Percentiles rank a stretch among this genome's conserved stretches.
Conservation (phyloP, 1,140 invertebrate species). For the Rhopalosiphum maidis region DNA sequence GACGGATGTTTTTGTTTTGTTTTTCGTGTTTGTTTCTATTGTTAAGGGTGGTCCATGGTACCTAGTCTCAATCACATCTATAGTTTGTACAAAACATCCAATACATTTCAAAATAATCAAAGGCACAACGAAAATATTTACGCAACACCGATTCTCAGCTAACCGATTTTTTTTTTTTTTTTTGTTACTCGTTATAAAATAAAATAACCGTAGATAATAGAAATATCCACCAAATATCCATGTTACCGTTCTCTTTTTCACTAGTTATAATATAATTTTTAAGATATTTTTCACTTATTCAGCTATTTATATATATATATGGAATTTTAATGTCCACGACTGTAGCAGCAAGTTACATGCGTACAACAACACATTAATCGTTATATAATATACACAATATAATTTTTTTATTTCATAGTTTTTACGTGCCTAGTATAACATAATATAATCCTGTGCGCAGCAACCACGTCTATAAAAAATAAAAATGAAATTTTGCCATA, state of each 20-base stretch:
- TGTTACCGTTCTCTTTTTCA: no score
- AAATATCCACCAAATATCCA: no score
- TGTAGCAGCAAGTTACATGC: background rate
- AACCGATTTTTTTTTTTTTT: no score
- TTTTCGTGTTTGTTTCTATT: no score
- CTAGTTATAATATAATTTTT: no score
- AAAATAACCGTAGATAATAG: no score
- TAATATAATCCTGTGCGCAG: background rate
- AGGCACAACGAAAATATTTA: background rate
- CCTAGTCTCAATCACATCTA: background rate
- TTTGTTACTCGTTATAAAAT: no score
- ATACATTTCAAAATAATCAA: background rate
- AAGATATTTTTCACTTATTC: background rate
- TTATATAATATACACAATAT: background rate
- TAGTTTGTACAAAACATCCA: background rate
- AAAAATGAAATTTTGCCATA: background rate
- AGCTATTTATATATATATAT: background rate
- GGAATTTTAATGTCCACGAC: no score
- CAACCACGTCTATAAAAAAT: background rate
- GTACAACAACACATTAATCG: background rate
- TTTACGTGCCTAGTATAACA: background rate
- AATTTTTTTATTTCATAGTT: no score
- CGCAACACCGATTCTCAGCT: background rate
- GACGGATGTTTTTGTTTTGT: no score
- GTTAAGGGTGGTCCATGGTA: background rate